A percentile compares a stretch with the other conserved stretches of the same genome.
These are phyloP conservation scores for Belgica antarctica DNA, from an alignment of 2,888 invertebrate genomes.

Conservation along the genomic window DNA sequence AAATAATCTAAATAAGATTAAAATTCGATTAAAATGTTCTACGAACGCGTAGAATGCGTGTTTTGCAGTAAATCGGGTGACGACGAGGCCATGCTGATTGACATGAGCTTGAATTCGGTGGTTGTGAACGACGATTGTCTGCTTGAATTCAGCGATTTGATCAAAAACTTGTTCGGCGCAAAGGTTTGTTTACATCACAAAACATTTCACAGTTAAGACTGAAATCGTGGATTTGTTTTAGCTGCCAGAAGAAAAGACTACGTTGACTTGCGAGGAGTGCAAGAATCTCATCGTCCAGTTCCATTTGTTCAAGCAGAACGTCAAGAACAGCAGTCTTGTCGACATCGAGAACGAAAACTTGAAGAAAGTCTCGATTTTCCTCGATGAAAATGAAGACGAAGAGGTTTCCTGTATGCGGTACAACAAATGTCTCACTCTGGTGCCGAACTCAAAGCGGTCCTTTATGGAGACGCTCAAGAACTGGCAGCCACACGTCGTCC, in stretches of 20 bases:
- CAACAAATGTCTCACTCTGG: conserved; percentile 14
- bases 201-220: too few species aligned
- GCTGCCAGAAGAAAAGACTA: not conserved
- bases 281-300: conserved; percentile 4
- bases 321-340: not conserved
- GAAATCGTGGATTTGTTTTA: not conserved
- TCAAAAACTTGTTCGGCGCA: not conserved
- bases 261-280: conserved; percentile 10
- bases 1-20: not conserved
- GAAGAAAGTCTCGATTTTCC: not conserved
- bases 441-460: conserved; percentile 8
- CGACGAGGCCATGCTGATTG: not conserved
- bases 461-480: conserved; percentile 8
- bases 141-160: not conserved
- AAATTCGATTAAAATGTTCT: too few species aligned
- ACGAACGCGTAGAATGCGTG: not conserved
- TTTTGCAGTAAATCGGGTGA: not conserved
- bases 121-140: not conserved
- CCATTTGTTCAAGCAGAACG: not conserved
- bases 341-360: not conserved
- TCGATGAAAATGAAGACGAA: conserved; percentile 6
- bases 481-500: not conserved
- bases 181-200: conserved; percentile 16
- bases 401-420: not conserved
- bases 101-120: not conserved